Base-by-base conservation (phyloP, 92 coral and sea anemone genomes). In the Epizoanthus scotinus region DNA sequence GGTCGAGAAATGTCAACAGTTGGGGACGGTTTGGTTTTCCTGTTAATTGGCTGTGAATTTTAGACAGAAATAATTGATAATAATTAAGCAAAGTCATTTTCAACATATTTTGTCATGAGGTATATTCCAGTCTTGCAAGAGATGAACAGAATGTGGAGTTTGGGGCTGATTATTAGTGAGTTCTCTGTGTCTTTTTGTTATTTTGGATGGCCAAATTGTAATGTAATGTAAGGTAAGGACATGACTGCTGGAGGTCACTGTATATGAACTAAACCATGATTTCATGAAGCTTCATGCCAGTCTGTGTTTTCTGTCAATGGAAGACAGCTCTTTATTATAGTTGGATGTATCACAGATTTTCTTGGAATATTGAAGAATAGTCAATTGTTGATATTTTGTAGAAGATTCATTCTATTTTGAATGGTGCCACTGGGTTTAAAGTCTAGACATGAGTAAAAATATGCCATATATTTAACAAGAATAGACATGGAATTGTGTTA, bases 41-140 rank as follows among this genome's bases (percentile, higher is more conserved):
- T 78, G 85, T 87, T 92, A 90, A 92, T 92, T 92, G 94, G 97
- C 88, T 90, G 86, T 74, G 80, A 81, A 72, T 34, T 60, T 71
- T 81, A 52, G 86, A 85, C 84, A 79, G 82, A 56, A 70, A 72
- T 90, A 83, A 89, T 90, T 90, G 94, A 78, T 84, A 78, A 85
- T 90, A 85, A 85, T 90, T 67, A 86, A 82, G 79, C 75, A 40
- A 63, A 74, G 84, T 74, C 91, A 87, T 81, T 84, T 55, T 70
- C 82, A 20, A 38, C 73, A 70, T 68, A 86, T 87, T 38, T 82
- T 67, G 78, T 36, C 78, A 72, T 47, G 88, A 88, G 84, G 68
- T 58, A 73, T 44, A 79, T 40, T 61, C 54, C 56, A 53, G 40
- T 59, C 61, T 15, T 62, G 18, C 29, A 55, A 52, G 70, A 74